Evolutionary conservation across 1,140 invertebrate species (phyloP), one percentile per base, ranked within the genome.

Genomic region (Drosophila ananassae): DNA sequence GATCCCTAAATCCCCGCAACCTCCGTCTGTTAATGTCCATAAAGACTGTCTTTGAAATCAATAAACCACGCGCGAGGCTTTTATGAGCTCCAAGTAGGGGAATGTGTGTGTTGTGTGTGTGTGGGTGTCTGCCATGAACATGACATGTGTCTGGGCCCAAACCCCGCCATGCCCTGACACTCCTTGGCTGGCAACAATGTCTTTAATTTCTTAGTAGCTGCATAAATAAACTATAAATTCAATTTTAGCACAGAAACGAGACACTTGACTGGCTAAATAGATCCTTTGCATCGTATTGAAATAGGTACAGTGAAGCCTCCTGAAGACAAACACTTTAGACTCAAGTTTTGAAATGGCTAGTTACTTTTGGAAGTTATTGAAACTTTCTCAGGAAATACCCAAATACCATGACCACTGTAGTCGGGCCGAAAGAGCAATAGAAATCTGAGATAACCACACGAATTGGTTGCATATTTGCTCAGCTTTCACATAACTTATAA

Each of bases 191-290:
- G 73, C 54, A 55, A 60, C 66, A 64, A 77, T 44, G 84, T 64
- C 83, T 89, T 89, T 82, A 83, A 89, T 89, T 89, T 89, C 83
- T 89, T 79, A 89, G 83, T 83, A 89, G 79, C 83, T 77, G 84
- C 84, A 89, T 89, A 89, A 89, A 89, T 89, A 89, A 83, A 89
- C 83, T 89, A 89, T 89, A 89, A 89, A 89, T 83, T 89, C 60
- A 78, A 82, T 82, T 85, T 87, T 87, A 85, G 58, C 78, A 69
- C 51, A 41, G 28, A 47, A 47, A 44, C 21, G 64, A 80, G 60
- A 58, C 76, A 75, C 61, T 66, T 61, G 62, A 24, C 62, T 56
- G 57, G 57, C 69, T 74, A 71, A 77, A 84, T 73, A 77, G 73
- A 73, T 66, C 52, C 47, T 44, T 21, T 80, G 57, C 51, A 71